Conservation (phyloP, 2,888 invertebrate species). For the Agelastica alni region DNA sequence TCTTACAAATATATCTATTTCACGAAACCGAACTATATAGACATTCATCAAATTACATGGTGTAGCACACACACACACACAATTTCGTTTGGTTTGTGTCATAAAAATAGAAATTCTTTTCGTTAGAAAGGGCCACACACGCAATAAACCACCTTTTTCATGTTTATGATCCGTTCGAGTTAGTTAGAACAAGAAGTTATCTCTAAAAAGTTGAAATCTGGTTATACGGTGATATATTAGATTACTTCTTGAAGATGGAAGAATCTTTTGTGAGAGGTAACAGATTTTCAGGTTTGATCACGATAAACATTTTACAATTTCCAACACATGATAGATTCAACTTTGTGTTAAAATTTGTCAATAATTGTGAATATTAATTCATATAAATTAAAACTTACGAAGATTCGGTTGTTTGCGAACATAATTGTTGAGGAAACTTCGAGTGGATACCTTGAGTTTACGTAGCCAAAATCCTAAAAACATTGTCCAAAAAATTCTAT, state of each 20-base stretch:
- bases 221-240: constrained; percentile 36
- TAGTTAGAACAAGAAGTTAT: constrained; percentile 24
- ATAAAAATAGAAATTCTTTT: constrained; percentile 24
- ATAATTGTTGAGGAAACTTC: no score
- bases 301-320: no score
- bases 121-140: constrained; percentile 28
- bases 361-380: no score
- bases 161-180: constrained; percentile 29
- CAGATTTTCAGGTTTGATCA: no score
- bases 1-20: constrained; percentile 12
- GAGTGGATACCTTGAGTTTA: no score
- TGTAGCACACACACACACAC: constrained; percentile 14
- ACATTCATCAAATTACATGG: constrained; percentile 25
- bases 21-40: constrained; percentile 17
- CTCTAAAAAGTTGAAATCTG: constrained; percentile 30
- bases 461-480: no score
- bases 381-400: no score
- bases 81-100: constrained; percentile 25
- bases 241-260: constrained; percentile 27
- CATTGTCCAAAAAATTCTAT: no score
- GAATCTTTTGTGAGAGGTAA: no score
- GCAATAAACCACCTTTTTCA: constrained; percentile 29
- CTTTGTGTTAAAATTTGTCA: no score
- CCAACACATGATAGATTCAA: no score
- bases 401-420: no score